Evolutionary conservation across 2,888 invertebrate genomes (phyloP), one percentile per base, ranked within the genome.

Genomic region (Ditula angustiorana): DNA sequence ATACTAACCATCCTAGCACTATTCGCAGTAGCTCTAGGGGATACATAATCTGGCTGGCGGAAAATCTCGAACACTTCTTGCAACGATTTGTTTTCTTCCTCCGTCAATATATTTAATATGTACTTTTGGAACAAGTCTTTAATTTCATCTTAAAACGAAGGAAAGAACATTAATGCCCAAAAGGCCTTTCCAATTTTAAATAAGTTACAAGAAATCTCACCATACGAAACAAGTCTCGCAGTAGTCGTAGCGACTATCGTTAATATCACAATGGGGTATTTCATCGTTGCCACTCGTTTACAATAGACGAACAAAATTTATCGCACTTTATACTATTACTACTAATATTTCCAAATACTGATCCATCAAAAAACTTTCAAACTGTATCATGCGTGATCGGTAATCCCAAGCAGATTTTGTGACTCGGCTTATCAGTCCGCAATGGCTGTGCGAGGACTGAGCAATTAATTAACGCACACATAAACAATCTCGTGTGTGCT

Each of bases 11-110:
- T 71, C 82, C 87, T 79, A 19, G 19, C 19, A 50, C 66, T 67
- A 23, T 71, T 67, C 1, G 77, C 72, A 19, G 67, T 49, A 7
- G 75, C 72, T 21, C 67, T 68, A 1, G 58, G 67, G 1, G 81
- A 74, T 0, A 69, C 69, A 62, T 75, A 73, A 62, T 80, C 75
- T 2, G 85, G 81, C 56, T 80, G 78, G 16, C 78, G 81, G 23
- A 90, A 66, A 35, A 88, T 73, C 58, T 89, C 83, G n/a, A 90
- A 70, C 1, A 87, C 71, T 58, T 87, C 81, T 41, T 80, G 67
- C 58, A 91, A 72, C 19, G 75, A 70, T 28, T 70, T 69, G 3
- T 69, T 66, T 66, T 92, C 91, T 13, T 73, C 68, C 24, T 73
- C 71, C 0, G 81, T 73, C 55, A 87, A 64, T 13, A 82, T 76